Percentiles rank a stretch among this genome's conserved stretches.
Conservation (phyloP, 2,113 vertebrate genomes). For the Ifrita kowaldi region DNA sequence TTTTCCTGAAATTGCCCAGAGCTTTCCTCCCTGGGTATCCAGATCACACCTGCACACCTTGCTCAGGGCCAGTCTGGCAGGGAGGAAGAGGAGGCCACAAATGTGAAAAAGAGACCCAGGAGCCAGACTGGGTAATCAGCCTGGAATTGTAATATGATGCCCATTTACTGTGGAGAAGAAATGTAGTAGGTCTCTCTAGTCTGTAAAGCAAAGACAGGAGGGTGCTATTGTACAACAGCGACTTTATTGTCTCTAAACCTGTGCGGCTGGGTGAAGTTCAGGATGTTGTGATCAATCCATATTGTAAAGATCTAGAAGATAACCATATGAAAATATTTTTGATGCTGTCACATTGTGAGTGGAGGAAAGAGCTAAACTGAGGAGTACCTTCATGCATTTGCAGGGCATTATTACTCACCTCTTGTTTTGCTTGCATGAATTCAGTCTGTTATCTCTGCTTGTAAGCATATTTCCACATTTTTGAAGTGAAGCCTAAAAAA, state of each 20-base stretch:
- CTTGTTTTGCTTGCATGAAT: background rate
- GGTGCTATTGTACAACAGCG: background rate
- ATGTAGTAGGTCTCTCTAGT: background rate
- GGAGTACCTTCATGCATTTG: background rate
- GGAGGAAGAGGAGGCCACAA: background rate
- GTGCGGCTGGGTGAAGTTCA: background rate
- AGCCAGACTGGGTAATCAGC: background rate
- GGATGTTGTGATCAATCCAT: background rate
- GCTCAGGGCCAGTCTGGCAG: background rate
- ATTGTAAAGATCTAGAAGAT: background rate
- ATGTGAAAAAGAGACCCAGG: background rate
- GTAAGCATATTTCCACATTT: background rate
- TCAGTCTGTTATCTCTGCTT: background rate
- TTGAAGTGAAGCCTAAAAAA: background rate
- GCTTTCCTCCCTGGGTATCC: background rate
- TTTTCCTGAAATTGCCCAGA: background rate
- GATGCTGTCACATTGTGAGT: background rate
- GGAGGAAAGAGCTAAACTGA: background rate
- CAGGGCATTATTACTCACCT: background rate
- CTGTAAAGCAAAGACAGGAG: background rate
- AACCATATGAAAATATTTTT: background rate
- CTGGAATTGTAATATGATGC: background rate
- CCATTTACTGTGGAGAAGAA: background rate
- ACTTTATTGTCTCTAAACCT: background rate
- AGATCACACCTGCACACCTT: background rate